phyloP scores from a whole-genome alignment of 2,113 vertebrate species.

The Hucho hucho region DNA sequence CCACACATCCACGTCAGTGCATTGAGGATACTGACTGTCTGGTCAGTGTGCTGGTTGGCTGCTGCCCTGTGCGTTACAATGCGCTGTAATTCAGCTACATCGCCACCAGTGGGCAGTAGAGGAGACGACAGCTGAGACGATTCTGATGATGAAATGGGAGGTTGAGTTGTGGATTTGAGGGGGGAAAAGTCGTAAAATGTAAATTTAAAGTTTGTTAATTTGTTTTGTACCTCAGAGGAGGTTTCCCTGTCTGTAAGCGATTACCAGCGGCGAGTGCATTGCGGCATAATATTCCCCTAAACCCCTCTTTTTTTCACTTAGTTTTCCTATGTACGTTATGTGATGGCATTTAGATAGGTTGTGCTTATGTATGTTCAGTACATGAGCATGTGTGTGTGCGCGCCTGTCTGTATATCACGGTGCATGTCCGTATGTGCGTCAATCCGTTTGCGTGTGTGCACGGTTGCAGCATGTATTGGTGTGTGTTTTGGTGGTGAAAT shows the following conservation, averaged over 20 bases:
- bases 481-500: background rate
- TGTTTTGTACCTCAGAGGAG: constrained; percentile 36
- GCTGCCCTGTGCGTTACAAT: background rate
- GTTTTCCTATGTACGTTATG: constrained; percentile 5
- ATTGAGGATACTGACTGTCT: background rate
- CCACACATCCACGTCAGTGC: too few relatives aligned
- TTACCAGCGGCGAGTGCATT: constrained; percentile 26
- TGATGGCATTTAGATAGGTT: background rate
- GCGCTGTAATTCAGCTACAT: constrained; percentile 13
- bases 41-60: background rate
- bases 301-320: constrained; percentile 8
- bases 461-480: constrained; percentile 26
- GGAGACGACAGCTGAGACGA: constrained; percentile 6
- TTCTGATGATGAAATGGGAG: constrained; percentile 10
- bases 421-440: background rate
- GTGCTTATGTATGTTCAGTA: background rate
- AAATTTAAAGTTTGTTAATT: constrained; percentile 41
- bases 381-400: background rate
- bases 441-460: constrained; percentile 12
- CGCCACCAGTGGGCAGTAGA: constrained; percentile 66
- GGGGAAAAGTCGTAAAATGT: constrained; percentile 34
- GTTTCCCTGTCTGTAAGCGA: constrained; percentile 31
- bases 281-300: constrained; percentile 6
- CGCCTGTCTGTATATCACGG: background rate
- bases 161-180: constrained; percentile 10